phyloP scores from a whole-genome alignment of 37 sponge, comb jelly and placozoan genomes.

The Diacarnus erythraeanus region DNA sequence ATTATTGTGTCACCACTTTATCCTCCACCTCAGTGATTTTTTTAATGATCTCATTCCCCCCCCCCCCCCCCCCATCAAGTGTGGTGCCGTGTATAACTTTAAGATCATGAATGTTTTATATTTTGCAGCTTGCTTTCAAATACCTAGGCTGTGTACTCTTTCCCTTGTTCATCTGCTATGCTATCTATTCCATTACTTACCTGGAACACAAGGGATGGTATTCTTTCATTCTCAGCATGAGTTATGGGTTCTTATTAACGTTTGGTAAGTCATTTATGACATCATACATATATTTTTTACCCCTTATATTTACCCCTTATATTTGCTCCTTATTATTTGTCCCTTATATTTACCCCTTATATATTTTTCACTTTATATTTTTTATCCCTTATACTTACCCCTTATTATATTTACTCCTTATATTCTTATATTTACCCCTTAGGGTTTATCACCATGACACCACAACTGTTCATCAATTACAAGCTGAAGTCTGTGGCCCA shows the following conservation, averaged over 20 bases:
- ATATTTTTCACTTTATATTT: not conserved
- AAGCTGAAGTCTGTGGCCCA: conserved; percentile 99
- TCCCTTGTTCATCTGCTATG: conserved; percentile 92
- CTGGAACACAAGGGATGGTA: conserved; percentile 99
- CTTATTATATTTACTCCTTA: not conserved
- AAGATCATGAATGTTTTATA: too few relatives aligned
- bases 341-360: not conserved
- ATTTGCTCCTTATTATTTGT: not conserved
- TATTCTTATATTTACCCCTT: not conserved
- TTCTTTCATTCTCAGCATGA: conserved; percentile 88
- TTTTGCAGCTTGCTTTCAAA: conserved; percentile 88
- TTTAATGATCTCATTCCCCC: too few relatives aligned
- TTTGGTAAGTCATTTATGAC: conserved; percentile 75
- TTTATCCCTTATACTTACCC: not conserved
- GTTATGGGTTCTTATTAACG: conserved; percentile 96
- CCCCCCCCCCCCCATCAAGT: too few relatives aligned
- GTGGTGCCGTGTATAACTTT: too few relatives aligned
- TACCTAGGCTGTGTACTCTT: conserved; percentile 91
- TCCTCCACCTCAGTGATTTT: too few relatives aligned
- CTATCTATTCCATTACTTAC: conserved; percentile 96
- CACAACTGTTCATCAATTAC: conserved; percentile 99
- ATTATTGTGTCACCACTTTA: too few relatives aligned
- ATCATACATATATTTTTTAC: not conserved
- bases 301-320: not conserved
- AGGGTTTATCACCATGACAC: conserved; percentile 99